Percentiles rank a stretch among this genome's conserved stretches.
phyloP scores from a whole-genome alignment of 2,113 vertebrate species.

The Protomyctophum bolini region DNA sequence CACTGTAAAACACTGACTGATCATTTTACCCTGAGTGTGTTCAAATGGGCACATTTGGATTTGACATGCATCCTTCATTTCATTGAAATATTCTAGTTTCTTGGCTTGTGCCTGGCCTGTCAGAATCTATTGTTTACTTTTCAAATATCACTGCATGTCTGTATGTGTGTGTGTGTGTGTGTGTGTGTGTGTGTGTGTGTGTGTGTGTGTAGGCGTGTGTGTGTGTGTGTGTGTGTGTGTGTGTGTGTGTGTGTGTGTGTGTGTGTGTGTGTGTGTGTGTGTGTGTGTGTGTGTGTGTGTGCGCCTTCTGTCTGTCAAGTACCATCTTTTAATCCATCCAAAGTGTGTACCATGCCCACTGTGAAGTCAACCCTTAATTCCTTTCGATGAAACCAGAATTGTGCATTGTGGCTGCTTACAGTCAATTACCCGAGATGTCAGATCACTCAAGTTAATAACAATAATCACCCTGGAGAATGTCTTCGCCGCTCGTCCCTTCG shows the following conservation, averaged over 20 bases:
- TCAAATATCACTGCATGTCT: slow-evolving; percentile 3
- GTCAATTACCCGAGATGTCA: slow-evolving; percentile 68
- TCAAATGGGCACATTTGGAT: no score
- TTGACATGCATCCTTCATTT: no score
- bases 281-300: slow-evolving; percentile 1
- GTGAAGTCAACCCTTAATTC: neutral
- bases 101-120: neutral
- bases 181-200: slow-evolving; percentile 20
- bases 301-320: neutral
- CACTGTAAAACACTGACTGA: no score
- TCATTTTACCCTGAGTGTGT: no score
- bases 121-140: slow-evolving; percentile 18
- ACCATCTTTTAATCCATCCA: slow-evolving; percentile 10
- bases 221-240: neutral
- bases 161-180: slow-evolving; percentile 9
- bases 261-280: neutral
- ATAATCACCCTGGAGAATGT: slow-evolving; percentile 69
- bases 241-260: slow-evolving; percentile 1
- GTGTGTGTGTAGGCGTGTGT: slow-evolving; percentile 7
- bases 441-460: slow-evolving; percentile 75
- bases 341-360: neutral
- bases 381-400: slow-evolving; percentile 5
- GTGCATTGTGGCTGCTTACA: slow-evolving; percentile 39
- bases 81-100: neutral
- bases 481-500: slow-evolving; percentile 52